phyloP scores from a whole-genome alignment of 2,113 vertebrate species.

The Baryphthengus martii region DNA sequence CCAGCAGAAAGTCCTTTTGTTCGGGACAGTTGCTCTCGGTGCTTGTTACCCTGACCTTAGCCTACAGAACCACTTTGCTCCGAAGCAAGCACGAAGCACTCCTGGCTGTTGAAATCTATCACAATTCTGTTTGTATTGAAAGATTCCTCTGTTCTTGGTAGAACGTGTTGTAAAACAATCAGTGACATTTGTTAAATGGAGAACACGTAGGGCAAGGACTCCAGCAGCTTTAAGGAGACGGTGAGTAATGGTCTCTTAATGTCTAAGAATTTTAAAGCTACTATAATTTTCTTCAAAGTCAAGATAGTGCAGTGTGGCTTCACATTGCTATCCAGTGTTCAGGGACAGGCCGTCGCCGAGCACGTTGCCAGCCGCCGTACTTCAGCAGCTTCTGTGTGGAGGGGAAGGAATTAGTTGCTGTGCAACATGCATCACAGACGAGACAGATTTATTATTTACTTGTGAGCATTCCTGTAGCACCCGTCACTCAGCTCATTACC shows the following conservation, averaged over 20 bases:
- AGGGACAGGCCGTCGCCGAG: rapidly evolving
- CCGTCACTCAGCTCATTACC: neutral
- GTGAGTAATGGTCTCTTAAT: constrained; percentile 61
- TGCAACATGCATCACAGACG: neutral
- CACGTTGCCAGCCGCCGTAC: neutral
- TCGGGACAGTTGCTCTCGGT: neutral
- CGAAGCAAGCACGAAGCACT: rapidly evolving
- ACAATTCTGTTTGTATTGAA: neutral
- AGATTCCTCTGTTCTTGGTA: neutral
- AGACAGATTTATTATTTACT: constrained; percentile 41
- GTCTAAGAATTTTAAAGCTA: constrained; percentile 32
- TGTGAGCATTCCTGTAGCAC: rapidly evolving
- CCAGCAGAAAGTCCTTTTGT: neutral
- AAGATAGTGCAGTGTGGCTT: neutral
- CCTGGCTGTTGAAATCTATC: neutral
- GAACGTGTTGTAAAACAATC: constrained; percentile 49
- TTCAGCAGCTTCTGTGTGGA: neutral
- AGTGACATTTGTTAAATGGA: constrained; percentile 64
- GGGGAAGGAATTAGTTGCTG: neutral
- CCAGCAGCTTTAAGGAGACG: constrained; percentile 39
- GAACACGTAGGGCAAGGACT: constrained; percentile 56
- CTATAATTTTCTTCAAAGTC: constrained; percentile 52
- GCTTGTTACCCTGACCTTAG: neutral
- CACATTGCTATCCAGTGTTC: neutral
- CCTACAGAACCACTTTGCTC: neutral